phyloP scores from a whole-genome alignment of 2,888 invertebrate species.

The Anthophora plumipes region DNA sequence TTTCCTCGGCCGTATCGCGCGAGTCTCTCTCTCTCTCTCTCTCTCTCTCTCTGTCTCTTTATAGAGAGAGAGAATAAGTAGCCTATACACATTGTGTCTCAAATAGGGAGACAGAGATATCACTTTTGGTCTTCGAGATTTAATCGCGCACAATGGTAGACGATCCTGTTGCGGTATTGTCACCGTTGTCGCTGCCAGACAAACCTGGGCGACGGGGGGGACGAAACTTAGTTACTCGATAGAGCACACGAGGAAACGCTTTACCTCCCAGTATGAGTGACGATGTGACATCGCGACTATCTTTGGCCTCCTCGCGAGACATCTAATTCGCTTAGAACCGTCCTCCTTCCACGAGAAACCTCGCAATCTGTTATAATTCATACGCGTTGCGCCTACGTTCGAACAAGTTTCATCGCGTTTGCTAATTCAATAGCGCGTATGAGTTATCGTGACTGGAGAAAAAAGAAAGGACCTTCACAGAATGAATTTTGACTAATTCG shows the following conservation, averaged over 20 bases:
- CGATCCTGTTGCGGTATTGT: constrained; percentile 66
- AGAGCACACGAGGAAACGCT: constrained; percentile 56
- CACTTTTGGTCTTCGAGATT: constrained; percentile 59
- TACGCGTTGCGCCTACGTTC: constrained; percentile 30
- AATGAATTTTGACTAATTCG: too few species aligned
- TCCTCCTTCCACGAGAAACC: constrained; percentile 25
- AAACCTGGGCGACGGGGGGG: constrained; percentile 34
- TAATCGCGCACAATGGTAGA: constrained; percentile 69
- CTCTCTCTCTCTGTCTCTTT: neutral
- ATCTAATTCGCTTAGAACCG: constrained; percentile 53
- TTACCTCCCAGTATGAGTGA: constrained; percentile 43
- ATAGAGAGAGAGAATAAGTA: neutral
- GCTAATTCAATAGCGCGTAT: constrained; percentile 44
- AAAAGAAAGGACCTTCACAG: too few species aligned
- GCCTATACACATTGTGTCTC: neutral
- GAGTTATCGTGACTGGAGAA: neutral
- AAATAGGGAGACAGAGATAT: constrained; percentile 30
- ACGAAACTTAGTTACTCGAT: constrained; percentile 62
- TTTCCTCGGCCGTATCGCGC: neutral
- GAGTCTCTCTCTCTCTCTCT: neutral
- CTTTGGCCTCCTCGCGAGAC: constrained; percentile 52
- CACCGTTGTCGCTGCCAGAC: constrained; percentile 70
- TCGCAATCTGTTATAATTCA: constrained; percentile 55
- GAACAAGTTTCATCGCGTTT: constrained; percentile 46
- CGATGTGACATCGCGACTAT: constrained; percentile 61